Conservation (phyloP, 1,140 invertebrate species). For the Diorhabda carinulata region DNA sequence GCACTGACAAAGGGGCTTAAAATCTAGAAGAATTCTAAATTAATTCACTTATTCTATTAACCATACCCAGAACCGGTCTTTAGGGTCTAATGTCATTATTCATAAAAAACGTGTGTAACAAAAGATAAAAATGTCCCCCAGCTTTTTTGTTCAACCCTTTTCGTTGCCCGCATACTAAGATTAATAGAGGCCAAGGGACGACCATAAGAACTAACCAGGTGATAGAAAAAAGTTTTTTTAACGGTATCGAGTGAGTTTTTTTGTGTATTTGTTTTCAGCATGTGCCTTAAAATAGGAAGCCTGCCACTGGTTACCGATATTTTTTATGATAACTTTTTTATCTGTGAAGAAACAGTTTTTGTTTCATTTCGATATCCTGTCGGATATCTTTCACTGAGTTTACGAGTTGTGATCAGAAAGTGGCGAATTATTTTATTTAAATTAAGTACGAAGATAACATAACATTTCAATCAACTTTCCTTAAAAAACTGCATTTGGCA, state of each 20-base stretch:
- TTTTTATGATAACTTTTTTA: background rate
- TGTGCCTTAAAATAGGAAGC: slow-evolving; percentile 6
- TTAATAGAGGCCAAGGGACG: slow-evolving; percentile 4
- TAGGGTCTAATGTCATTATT: background rate
- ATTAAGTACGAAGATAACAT: too few relatives aligned
- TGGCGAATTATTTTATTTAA: too few relatives aligned
- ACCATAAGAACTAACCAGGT: slow-evolving; percentile 9
- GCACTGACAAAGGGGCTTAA: too few relatives aligned
- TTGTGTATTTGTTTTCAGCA: slow-evolving; percentile 1
- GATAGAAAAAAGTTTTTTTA: background rate
- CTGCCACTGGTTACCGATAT: background rate
- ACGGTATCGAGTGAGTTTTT: background rate
- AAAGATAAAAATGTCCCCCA: slow-evolving; percentile 5
- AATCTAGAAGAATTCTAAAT: too few relatives aligned
- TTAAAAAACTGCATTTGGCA: too few relatives aligned
- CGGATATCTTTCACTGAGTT: too few relatives aligned
- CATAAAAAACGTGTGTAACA: slow-evolving; percentile 3
- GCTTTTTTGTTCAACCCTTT: background rate
- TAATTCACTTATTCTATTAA: background rate
- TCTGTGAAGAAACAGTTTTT: too few relatives aligned
- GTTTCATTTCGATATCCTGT: too few relatives aligned
- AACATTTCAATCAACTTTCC: too few relatives aligned
- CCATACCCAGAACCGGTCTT: background rate
- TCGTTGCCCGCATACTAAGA: slow-evolving; percentile 6
- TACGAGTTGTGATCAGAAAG: too few relatives aligned